A percentile compares a stretch with the other conserved stretches of the same genome.
Evolutionary conservation across 35 echinoderm and acorn worm genomes (phyloP).

Genomic region (Apostichopus japonicus): DNA sequence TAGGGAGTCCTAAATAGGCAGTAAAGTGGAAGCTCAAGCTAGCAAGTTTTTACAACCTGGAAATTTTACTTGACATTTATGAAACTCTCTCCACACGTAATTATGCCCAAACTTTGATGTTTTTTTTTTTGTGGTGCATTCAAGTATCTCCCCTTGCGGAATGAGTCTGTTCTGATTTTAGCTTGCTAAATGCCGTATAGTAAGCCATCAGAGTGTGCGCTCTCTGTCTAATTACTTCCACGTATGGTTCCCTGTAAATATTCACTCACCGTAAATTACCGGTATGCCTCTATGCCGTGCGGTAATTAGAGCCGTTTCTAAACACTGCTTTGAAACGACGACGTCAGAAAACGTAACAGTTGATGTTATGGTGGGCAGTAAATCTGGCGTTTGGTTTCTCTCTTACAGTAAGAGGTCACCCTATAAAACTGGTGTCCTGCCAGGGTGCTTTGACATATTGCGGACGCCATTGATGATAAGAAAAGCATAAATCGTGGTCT

Average conservation of each 20-base stretch:
- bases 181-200: too few species aligned
- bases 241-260: background rate
- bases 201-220: background rate
- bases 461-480: conserved; percentile 4
- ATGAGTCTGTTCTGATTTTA: too few species aligned
- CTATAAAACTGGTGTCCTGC: background rate
- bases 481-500: background rate
- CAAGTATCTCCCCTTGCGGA: too few species aligned
- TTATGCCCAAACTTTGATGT: background rate
- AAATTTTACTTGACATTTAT: conserved; percentile 1
- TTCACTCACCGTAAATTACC: background rate
- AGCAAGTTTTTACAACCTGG: background rate
- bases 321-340: background rate
- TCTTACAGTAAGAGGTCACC: background rate
- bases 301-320: conserved; percentile 2
- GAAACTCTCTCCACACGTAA: background rate
- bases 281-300: background rate
- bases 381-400: background rate
- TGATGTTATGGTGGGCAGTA: background rate
- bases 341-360: conserved; percentile 22
- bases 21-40: background rate
- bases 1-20: background rate
- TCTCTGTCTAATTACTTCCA: background rate
- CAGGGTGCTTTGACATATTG: background rate
- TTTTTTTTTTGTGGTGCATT: background rate